Evolutionary conservation across 2,888 invertebrate genomes (phyloP), one percentile per base, ranked within the genome.

Genomic region (Ethmia dodecea): DNA sequence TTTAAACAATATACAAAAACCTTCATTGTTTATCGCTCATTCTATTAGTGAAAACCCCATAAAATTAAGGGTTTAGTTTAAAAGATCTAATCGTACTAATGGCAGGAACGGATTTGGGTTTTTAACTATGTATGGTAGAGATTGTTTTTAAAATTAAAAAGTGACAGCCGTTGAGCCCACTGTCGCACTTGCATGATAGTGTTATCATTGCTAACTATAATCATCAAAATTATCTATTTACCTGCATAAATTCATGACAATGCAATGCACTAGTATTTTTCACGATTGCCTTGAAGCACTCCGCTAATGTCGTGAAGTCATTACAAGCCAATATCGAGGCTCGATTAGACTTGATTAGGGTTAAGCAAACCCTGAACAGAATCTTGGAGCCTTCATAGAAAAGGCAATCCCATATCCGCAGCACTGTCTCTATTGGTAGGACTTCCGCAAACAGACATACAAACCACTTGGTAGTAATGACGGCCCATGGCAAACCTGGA

Each of bases 311-410:
- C 13, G 93, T 90, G 62, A 97, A 94, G 64, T 95, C 95, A 43
- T 91, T 90, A 56, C 94, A 93, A 8, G 89, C 88, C 61, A 96
- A 78, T 47, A 98, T 91, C 43, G 89, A 88, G 8, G 88, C 81
- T 55, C 89, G 89, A 63, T 95, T 93, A 37, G 89, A 86, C 55
- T 91, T 91, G 42, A 98, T 92, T 51, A 98, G 86, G 6, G 96
- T 93, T 47, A 98, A 64, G 33, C 95, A 95, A 2, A 96, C 96
- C 49, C 97, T 89, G 69, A 98, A 95, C 47, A 98, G 86, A 50
- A 98, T 93, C 83, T 97, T 97, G 40, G 94, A 94, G 27, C 98
- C 98, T 77, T 98, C 98, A 55, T 94, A 93, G 81, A 98, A 97
- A 40, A 98, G 81, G 63, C 97, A 96, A 76, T 98, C 98, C 97